A percentile compares a stretch with the other conserved stretches of the same genome.
Conservation (phyloP, 2,113 vertebrate genomes). For the Xyrauchen texanus region DNA sequence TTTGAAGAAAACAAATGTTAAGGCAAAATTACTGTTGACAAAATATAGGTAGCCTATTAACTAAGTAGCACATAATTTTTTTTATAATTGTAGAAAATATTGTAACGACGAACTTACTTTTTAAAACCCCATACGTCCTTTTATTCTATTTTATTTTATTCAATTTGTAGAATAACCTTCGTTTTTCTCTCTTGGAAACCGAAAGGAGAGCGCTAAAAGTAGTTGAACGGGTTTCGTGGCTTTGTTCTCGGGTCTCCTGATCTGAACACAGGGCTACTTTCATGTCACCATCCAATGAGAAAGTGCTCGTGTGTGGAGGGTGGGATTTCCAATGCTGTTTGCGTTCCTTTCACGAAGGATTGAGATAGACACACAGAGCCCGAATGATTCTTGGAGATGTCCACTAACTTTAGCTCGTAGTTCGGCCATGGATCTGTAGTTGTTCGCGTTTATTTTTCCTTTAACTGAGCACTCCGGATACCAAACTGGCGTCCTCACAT, state of each 20-base stretch:
- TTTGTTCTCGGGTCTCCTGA: conserved; percentile 59
- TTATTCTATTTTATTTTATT: too few species aligned
- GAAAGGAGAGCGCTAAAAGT: not conserved
- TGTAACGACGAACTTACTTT: too few species aligned
- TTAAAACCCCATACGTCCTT: too few species aligned
- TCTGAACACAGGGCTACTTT: conserved; percentile 59
- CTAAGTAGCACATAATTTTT: too few species aligned
- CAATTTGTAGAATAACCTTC: too few species aligned
- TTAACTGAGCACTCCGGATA: conserved; percentile 13
- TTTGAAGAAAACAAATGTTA: too few species aligned
- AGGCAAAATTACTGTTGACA: too few species aligned
- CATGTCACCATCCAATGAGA: conserved; percentile 60
- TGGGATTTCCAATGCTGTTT: conserved; percentile 57
- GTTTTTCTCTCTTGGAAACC: not conserved
- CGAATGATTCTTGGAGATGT: not conserved
- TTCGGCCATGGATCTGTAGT: conserved; percentile 47
- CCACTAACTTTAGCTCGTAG: conserved; percentile 9
- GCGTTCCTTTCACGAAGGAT: conserved; percentile 44
- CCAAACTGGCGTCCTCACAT: conserved; percentile 45
- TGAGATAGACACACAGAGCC: conserved; percentile 17
- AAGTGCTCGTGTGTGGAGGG: conserved; percentile 41
- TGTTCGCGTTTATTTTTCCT: not conserved
- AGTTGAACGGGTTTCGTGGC: conserved; percentile 6
- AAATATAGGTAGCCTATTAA: too few species aligned
- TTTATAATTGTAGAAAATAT: too few species aligned